These are phyloP conservation scores for Hydrophis major DNA, from an alignment of 2,797 vertebrate genomes.

Conservation along the genomic window DNA sequence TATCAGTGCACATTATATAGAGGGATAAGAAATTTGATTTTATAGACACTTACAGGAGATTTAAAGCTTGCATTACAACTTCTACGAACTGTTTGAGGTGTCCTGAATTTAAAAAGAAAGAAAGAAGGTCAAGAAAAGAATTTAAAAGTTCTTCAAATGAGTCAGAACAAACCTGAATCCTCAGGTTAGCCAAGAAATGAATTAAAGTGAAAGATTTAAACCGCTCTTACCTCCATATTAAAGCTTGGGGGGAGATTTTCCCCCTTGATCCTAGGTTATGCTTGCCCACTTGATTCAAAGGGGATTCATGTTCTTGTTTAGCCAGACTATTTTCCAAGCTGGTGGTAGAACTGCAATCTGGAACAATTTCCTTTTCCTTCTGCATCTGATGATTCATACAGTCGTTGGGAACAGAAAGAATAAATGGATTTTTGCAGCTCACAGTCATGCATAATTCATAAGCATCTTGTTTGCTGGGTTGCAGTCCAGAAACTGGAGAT, in stretches of 20 bases:
- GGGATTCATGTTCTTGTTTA: not conserved
- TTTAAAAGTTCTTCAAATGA: not conserved
- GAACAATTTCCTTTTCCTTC: not conserved
- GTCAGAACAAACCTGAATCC: not conserved
- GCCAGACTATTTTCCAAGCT: not conserved
- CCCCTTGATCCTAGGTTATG: not conserved
- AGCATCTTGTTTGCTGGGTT: not conserved
- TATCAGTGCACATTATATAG: not conserved
- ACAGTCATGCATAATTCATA: not conserved
- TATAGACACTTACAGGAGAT: slow-evolving; percentile 72
- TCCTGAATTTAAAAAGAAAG: slow-evolving; percentile 38
- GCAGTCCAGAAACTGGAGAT: not conserved
- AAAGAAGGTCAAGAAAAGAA: not conserved
- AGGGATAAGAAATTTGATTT: not conserved
- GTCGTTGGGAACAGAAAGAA: not conserved
- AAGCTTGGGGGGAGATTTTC: not conserved
- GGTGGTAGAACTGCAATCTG: fast-evolving
- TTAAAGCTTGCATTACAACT: slow-evolving; percentile 66
- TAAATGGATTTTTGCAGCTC: not conserved
- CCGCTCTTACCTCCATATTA: slow-evolving; percentile 31
- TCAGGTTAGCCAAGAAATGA: not conserved
- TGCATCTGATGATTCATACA: slow-evolving; percentile 6
- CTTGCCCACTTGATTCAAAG: not conserved
- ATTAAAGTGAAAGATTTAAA: not conserved
- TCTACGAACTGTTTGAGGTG: slow-evolving; percentile 48